These are phyloP conservation scores for Gallinago media DNA, from an alignment of 2,113 vertebrate genomes.

Conservation along the genomic window DNA sequence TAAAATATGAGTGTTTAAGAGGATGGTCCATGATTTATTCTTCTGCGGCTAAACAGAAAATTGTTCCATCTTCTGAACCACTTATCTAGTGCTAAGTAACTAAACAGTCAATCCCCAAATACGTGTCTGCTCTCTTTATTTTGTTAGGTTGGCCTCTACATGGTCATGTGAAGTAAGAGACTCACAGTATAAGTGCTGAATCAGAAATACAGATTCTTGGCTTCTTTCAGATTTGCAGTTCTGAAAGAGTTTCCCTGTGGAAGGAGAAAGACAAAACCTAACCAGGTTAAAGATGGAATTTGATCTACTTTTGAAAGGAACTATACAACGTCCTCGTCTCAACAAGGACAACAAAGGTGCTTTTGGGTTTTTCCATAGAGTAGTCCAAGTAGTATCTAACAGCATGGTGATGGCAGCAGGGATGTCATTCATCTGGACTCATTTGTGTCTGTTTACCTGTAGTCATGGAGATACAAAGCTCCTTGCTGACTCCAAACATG, in stretches of 20 bases:
- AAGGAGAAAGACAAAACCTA: background rate
- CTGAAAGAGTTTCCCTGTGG: background rate
- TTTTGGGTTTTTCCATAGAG: background rate
- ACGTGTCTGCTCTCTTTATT: background rate
- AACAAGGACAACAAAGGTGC: background rate
- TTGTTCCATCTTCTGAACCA: background rate
- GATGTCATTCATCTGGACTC: background rate
- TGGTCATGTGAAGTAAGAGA: background rate
- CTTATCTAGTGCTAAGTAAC: background rate
- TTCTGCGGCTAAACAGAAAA: background rate
- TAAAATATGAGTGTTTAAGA: background rate
- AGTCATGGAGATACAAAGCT: background rate
- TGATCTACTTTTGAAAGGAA: background rate
- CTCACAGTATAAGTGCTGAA: background rate
- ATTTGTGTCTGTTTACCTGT: background rate
- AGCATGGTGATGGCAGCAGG: background rate
- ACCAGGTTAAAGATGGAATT: background rate
- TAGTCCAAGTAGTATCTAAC: background rate
- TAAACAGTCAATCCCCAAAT: background rate
- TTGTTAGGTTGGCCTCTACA: background rate
- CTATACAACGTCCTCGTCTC: background rate
- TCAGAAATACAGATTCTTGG: background rate
- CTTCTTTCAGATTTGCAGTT: background rate
- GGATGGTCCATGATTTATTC: background rate
- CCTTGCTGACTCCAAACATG: background rate